Conservation (phyloP, 2,888 invertebrate species). For the Synanthedon myopaeformis region DNA sequence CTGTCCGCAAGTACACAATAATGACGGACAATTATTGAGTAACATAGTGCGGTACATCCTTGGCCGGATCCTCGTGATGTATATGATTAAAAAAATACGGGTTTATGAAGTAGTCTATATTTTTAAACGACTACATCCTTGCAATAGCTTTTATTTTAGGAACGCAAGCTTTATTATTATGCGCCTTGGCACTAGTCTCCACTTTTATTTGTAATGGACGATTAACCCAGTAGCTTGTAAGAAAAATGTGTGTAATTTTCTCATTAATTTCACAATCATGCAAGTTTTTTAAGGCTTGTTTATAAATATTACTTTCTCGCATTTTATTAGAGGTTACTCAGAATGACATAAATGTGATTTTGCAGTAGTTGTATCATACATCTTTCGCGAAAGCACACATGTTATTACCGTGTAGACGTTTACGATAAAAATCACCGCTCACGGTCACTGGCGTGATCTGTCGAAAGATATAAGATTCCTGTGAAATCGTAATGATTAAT, state of each 20-base stretch:
- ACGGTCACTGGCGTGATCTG: slow-evolving; percentile 28
- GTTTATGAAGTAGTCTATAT: neutral
- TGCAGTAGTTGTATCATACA: slow-evolving; percentile 18
- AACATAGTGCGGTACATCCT: neutral
- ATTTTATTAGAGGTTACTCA: neutral
- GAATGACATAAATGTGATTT: slow-evolving; percentile 11
- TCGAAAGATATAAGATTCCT: slow-evolving; percentile 14
- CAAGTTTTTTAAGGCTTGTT: slow-evolving; percentile 3
- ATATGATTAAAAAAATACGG: neutral
- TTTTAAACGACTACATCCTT: neutral
- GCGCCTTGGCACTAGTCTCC: neutral
- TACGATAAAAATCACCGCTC: slow-evolving; percentile 32
- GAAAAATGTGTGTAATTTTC: neutral
- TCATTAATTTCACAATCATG: neutral
- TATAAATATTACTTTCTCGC: slow-evolving; percentile 1
- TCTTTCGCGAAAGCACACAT: slow-evolving; percentile 27
- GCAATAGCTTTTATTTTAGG: neutral
- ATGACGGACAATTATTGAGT: neutral
- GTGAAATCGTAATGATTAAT: slow-evolving; percentile 15
- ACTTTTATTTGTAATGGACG: neutral
- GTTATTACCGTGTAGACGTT: slow-evolving; percentile 23
- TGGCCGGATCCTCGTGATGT: neutral
- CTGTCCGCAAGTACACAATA: neutral
- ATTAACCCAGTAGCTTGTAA: neutral
- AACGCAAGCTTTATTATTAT: slow-evolving; percentile 1